Evolutionary conservation across 1,140 invertebrate species (phyloP).

Genomic region (Drosophila trapezifrons): DNA sequence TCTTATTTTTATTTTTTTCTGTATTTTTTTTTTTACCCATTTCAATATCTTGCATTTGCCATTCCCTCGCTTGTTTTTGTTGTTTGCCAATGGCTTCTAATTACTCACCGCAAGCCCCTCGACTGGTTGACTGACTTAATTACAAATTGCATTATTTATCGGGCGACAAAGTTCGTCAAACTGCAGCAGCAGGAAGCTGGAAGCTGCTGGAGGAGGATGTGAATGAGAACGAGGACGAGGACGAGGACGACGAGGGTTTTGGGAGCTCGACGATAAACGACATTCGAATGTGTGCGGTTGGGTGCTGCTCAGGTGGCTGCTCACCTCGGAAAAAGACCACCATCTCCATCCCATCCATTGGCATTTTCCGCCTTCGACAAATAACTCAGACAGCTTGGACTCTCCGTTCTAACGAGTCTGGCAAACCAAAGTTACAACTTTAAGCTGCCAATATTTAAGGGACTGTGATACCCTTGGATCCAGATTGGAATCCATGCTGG

Average conservation of each 20-base stretch:
- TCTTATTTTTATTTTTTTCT: background rate
- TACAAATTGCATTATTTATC: constrained; percentile 83
- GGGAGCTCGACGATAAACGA: constrained; percentile 18
- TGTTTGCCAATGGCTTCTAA: constrained; percentile 65
- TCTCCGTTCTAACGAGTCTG: background rate
- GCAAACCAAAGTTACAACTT: constrained; percentile 1
- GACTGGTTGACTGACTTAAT: constrained; percentile 77
- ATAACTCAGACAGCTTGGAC: constrained; percentile 6
- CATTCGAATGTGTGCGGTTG: constrained; percentile 20
- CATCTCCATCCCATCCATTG: background rate
- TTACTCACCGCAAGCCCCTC: constrained; percentile 52
- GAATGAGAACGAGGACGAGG: background rate
- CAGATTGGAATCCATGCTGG: background rate
- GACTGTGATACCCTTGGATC: background rate
- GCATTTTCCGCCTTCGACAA: constrained; percentile 2
- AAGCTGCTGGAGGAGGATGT: background rate
- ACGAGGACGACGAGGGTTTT: background rate
- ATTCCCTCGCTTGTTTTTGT: constrained; percentile 14
- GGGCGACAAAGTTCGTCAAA: constrained; percentile 79
- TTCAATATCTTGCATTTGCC: constrained; percentile 32
- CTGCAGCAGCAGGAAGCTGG: constrained; percentile 35
- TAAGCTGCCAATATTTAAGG: background rate
- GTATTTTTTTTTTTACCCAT: constrained; percentile 3
- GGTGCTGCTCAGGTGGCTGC: background rate
- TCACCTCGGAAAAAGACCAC: background rate